phyloP scores from a whole-genome alignment of 2,113 vertebrate species.

The Artemisiospiza belli region DNA sequence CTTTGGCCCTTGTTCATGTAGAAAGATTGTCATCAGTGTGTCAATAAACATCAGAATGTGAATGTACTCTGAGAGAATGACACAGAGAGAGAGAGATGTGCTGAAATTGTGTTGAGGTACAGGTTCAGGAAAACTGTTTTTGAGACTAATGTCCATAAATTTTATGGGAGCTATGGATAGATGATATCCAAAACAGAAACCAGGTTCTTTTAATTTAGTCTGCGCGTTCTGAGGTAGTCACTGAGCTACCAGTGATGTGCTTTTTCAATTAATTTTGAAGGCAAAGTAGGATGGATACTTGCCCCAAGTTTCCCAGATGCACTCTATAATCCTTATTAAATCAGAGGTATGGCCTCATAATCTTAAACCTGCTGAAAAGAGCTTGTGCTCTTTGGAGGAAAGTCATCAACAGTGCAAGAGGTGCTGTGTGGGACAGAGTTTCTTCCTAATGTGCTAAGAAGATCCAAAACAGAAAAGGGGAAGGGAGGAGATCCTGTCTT shows the following conservation, averaged over 20 bases:
- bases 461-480: background rate
- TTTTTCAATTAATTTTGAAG: constrained; percentile 44
- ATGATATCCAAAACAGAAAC: background rate
- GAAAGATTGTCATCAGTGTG: background rate
- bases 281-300: background rate
- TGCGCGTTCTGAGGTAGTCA: background rate
- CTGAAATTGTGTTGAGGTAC: background rate
- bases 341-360: background rate
- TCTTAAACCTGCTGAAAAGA: background rate
- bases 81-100: background rate
- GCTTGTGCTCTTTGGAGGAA: background rate
- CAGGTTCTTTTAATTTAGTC: constrained; percentile 14
- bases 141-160: background rate
- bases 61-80: background rate
- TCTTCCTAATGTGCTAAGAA: background rate
- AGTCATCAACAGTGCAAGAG: background rate
- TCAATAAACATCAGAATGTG: background rate
- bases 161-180: background rate
- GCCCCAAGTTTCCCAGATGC: background rate
- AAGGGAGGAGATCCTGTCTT: background rate
- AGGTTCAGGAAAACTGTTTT: background rate
- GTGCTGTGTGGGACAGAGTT: background rate
- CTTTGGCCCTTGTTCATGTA: background rate
- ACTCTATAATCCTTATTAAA: constrained; percentile 6
- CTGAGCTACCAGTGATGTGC: background rate